Percentiles rank a stretch among this genome's conserved stretches.
Conservation (phyloP, 2,797 vertebrate genomes). For the Podarcis siculus region DNA sequence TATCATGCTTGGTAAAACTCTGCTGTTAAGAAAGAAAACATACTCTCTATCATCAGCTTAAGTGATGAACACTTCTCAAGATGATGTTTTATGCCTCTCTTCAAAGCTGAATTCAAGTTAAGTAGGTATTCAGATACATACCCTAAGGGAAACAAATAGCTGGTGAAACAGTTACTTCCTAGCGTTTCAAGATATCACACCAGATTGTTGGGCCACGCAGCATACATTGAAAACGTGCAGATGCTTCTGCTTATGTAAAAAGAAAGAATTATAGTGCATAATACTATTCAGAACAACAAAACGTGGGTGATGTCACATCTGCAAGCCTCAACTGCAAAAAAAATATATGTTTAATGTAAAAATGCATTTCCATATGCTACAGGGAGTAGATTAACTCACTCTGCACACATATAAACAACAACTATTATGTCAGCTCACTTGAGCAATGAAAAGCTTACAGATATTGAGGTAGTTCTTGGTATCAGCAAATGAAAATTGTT, state of each 20-base stretch:
- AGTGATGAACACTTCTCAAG: background rate
- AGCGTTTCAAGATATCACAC: constrained; percentile 73
- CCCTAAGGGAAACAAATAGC: constrained; percentile 70
- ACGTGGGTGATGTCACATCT: constrained; percentile 41
- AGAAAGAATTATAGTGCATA: constrained; percentile 70
- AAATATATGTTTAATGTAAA: constrained; percentile 39
- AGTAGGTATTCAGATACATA: constrained; percentile 73
- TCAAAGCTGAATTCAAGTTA: constrained; percentile 65
- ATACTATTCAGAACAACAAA: constrained; percentile 62
- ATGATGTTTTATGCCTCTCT: constrained; percentile 25
- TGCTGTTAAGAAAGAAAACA: background rate
- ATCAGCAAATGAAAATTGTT: constrained; percentile 49
- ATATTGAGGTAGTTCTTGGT: constrained; percentile 26
- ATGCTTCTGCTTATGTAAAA: constrained; percentile 69
- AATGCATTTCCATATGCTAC: background rate
- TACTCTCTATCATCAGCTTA: background rate
- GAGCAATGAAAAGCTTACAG: constrained; percentile 48
- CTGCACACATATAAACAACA: background rate
- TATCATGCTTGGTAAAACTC: background rate
- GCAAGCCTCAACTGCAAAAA: constrained; percentile 50
- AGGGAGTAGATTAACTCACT: background rate
- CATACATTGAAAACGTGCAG: constrained; percentile 73
- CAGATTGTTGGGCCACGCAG: constrained; percentile 76
- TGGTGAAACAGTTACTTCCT: constrained; percentile 75
- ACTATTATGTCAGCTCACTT: constrained; percentile 25